phyloP scores from a whole-genome alignment of 2,797 vertebrate species.

The Epinephelus malabaricus region DNA sequence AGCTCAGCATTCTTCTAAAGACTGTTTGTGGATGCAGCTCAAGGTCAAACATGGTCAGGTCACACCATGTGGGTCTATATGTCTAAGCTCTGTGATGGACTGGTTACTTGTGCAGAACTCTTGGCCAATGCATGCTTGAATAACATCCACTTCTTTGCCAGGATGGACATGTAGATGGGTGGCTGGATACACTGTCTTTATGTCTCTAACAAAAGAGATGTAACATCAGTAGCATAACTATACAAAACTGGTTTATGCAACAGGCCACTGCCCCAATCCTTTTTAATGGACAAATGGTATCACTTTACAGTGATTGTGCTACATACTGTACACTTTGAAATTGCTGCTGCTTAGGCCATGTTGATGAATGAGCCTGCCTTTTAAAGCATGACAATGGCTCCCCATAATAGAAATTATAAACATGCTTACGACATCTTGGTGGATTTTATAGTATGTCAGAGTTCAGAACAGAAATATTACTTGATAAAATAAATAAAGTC shows the following conservation, averaged over 20 bases:
- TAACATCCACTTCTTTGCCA: not conserved
- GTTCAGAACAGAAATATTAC: too few species aligned
- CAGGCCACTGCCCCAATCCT: not conserved
- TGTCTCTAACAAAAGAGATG: not conserved
- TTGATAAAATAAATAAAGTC: too few species aligned
- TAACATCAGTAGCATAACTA: conserved; percentile 1
- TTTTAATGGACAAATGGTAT: not conserved
- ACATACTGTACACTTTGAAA: not conserved
- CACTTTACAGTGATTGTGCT: not conserved
- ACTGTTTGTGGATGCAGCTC: not conserved
- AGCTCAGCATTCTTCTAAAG: not conserved
- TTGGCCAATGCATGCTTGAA: not conserved
- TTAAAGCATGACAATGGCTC: too few species aligned
- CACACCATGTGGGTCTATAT: not conserved
- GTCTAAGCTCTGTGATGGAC: not conserved
- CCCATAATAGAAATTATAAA: too few species aligned
- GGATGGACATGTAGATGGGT: not conserved
- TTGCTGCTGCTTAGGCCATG: not conserved
- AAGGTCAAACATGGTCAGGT: not conserved
- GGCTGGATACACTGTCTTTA: not conserved
- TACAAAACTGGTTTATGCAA: not conserved
- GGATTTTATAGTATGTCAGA: too few species aligned
- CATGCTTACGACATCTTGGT: too few species aligned
- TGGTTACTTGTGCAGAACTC: not conserved
- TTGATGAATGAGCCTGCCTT: too few species aligned